Evolutionary conservation across 1,140 invertebrate genomes (phyloP).

Genomic region (Leptonema lineaticorne): DNA sequence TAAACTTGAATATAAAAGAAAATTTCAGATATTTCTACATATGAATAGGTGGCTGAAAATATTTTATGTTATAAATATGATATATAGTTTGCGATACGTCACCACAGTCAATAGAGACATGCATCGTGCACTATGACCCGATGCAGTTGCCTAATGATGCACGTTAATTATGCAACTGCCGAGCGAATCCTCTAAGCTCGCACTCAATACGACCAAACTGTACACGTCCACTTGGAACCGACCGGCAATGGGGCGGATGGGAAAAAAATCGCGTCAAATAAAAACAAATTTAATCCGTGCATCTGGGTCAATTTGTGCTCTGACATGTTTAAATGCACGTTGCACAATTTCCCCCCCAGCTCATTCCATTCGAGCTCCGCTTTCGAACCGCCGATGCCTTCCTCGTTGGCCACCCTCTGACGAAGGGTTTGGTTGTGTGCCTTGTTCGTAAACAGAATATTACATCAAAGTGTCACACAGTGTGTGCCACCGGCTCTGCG

Average conservation of each 20-base stretch:
- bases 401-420: background rate
- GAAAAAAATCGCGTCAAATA: no score
- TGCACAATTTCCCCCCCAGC: no score
- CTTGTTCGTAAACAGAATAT: slow-evolving; percentile 37
- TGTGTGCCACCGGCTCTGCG: slow-evolving; percentile 3
- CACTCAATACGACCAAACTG: no score
- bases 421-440: slow-evolving; percentile 10
- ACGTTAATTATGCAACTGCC: slow-evolving; percentile 32
- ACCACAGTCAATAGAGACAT: slow-evolving; percentile 5
- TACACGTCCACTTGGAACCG: no score
- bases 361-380: no score
- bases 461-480: slow-evolving; percentile 36
- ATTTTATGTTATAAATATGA: background rate
- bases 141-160: slow-evolving; percentile 21
- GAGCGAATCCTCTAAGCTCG: slow-evolving; percentile 6
- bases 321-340: background rate
- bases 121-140: slow-evolving; percentile 8
- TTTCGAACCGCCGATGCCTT: background rate
- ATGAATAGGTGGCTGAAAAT: no score
- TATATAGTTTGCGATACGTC: background rate
- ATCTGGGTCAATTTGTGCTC: no score
- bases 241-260: no score
- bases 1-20: no score
- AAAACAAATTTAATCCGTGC: no score
- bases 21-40: no score